Percentiles rank a stretch among this genome's conserved stretches.
Conservation (phyloP, 1,140 invertebrate genomes). For the Pseudomyrmex sp. region DNA sequence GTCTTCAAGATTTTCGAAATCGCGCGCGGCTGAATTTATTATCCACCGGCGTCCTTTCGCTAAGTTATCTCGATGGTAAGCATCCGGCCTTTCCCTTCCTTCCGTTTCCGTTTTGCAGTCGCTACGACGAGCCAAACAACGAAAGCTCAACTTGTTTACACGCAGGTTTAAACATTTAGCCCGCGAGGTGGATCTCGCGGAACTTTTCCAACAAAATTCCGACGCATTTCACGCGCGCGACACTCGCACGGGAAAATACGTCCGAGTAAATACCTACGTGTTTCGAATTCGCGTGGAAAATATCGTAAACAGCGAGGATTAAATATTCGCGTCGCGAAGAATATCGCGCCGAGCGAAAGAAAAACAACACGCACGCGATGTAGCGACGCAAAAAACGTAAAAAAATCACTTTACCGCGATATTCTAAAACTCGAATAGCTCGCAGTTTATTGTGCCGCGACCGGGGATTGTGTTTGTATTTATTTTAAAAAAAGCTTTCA, state of each 20-base stretch:
- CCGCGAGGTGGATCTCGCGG: no score
- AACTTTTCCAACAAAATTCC: no score
- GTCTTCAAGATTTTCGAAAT: neutral
- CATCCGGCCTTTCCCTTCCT: no score
- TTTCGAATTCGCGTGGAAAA: no score
- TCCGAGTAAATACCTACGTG: no score
- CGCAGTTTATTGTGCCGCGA: neutral
- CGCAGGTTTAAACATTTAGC: no score
- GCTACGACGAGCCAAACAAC: no score
- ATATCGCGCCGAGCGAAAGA: neutral
- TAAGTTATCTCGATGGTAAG: neutral
- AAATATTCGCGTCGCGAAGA: slow-evolving; percentile 4
- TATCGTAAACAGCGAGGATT: slow-evolving; percentile 2
- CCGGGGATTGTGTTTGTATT: neutral
- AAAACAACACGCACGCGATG: neutral
- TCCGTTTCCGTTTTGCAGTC: no score
- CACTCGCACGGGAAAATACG: no score
- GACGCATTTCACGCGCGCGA: no score
- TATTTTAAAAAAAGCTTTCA: slow-evolving; percentile 23
- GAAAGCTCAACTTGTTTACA: no score
- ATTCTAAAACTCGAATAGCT: neutral
- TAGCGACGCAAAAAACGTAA: neutral
- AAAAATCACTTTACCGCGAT: neutral
- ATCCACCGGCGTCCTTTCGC: neutral
- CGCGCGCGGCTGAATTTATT: neutral